Evolutionary conservation across 2,113 vertebrate genomes (phyloP), one percentile per base, ranked within the genome.

Genomic region (Martes martes): DNA sequence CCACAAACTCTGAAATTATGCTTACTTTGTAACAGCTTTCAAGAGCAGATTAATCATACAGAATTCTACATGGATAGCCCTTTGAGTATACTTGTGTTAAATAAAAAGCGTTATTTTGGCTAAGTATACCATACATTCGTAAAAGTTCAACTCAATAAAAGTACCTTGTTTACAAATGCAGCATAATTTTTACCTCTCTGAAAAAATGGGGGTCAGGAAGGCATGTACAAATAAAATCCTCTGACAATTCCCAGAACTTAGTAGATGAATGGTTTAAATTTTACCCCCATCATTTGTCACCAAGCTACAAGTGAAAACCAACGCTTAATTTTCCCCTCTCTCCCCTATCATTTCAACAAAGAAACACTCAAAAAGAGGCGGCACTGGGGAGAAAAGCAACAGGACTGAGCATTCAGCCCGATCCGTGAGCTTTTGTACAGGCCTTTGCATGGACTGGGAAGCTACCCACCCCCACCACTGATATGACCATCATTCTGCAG

Each of bases 201-300:
- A 96, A 92, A 97, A 97, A 97, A 94, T 47, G 55, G 67, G 79
- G 74, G 86, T 96, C 92, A 97, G 83, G 69, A 89, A 95, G 89
- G 82, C 91, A 95, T 36, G 79, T 39, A 92, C 91, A 97, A 95
- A 95, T 95, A 87, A 89, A 97, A 97, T 76, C 59, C 69, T 89
- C 55, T 93, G 97, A 97, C 69, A 71, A 71, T 87, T 83, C 86
- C 96, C 97, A 98, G 97, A 94, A 74, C 89, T 95, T 69, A 39
- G 93, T 7, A 61, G 67, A 97, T 31, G 79, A 73, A 97, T 90
- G 47, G 47, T 87, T 91, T 96, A 81, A 97, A 91, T 80, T 74
- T 52, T 69, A 36, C 47, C 65, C 87, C 81, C 50, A 50, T 93
- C 95, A 89, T 96, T 93, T 96, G 89, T 96, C 93, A 97, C 96